phyloP scores from a whole-genome alignment of 2,888 invertebrate species.

The Aelia acuminata region DNA sequence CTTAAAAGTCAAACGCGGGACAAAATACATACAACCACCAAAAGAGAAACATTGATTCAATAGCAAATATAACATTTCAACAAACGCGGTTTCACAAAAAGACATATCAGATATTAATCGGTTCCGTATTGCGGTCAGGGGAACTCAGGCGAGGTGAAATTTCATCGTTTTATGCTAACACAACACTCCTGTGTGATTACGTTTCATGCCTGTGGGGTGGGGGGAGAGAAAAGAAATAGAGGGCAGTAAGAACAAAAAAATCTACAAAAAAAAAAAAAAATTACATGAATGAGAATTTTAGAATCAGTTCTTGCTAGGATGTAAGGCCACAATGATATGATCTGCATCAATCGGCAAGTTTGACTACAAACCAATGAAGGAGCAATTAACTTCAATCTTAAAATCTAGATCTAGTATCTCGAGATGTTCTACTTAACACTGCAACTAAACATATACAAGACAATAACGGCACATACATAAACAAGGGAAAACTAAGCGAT shows the following conservation, averaged over 20 bases:
- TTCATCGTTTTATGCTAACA: constrained; percentile 9
- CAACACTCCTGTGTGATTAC: neutral
- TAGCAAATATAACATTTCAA: neutral
- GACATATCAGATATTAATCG: constrained; percentile 8
- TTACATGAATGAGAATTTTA: too few relatives aligned
- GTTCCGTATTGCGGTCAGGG: constrained; percentile 10
- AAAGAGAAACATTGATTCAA: constrained; percentile 5
- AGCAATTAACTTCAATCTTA: too few relatives aligned
- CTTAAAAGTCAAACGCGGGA: neutral
- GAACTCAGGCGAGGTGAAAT: neutral
- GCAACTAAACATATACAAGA: neutral
- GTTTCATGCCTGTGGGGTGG: neutral
- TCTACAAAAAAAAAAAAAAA: neutral
- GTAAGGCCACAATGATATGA: too few relatives aligned
- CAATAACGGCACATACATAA: too few relatives aligned
- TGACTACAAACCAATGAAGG: neutral
- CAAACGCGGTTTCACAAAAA: neutral
- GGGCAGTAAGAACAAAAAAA: neutral
- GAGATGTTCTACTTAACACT: neutral
- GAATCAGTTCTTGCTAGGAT: too few relatives aligned
- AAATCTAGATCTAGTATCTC: too few relatives aligned
- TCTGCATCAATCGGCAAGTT: neutral
- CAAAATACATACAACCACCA: neutral
- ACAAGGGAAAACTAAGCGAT: neutral
- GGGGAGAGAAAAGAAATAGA: neutral